These are phyloP conservation scores for Dipodomys spectabilis DNA, from an alignment of 2,113 vertebrate species.

Conservation along the genomic window DNA sequence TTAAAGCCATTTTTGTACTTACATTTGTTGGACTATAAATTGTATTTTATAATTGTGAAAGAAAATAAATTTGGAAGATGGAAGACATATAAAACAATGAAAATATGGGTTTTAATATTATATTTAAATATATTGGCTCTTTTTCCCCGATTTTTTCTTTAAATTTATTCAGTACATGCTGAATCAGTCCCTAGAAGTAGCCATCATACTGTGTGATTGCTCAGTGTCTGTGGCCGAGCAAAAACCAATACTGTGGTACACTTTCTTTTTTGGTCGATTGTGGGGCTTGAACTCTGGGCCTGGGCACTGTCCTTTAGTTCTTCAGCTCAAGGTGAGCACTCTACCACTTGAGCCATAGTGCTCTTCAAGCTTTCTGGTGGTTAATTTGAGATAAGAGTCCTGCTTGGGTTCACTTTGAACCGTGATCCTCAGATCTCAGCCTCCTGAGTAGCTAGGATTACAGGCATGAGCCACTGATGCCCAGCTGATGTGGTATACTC, in stretches of 20 bases:
- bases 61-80: background rate
- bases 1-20: background rate
- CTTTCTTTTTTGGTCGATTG: too few relatives aligned
- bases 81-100: background rate
- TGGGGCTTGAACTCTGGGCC: too few relatives aligned
- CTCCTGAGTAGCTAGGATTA: too few relatives aligned
- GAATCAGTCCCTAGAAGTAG: background rate
- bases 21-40: conserved; percentile 26
- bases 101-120: conserved; percentile 42
- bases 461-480: too few relatives aligned
- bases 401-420: too few relatives aligned
- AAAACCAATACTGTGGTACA: background rate
- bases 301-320: too few relatives aligned
- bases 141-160: background rate
- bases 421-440: too few relatives aligned
- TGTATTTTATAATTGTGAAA: conserved; percentile 34
- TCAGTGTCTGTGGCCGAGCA: background rate
- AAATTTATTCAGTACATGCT: conserved; percentile 36
- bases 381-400: too few relatives aligned
- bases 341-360: too few relatives aligned
- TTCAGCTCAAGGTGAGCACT: too few relatives aligned
- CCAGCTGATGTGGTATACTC: background rate
- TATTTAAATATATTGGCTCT: background rate
- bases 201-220: background rate
- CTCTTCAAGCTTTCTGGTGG: too few relatives aligned